Base-by-base conservation (phyloP, 2,113 vertebrate species). In the Zootoca vivipara region DNA sequence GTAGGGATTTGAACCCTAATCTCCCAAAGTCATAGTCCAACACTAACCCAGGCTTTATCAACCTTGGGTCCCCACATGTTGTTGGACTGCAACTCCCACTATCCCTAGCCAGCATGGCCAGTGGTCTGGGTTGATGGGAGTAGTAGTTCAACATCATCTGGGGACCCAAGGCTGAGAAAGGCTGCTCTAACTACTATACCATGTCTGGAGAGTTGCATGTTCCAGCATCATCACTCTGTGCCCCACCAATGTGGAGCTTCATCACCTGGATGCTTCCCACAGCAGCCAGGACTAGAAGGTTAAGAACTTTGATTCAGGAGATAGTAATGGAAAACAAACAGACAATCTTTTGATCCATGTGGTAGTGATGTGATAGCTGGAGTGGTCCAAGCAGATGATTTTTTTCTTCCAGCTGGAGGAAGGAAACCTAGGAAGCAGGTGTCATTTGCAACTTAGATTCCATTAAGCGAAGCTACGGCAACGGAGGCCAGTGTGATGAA, bases 221-320 rank as follows among this genome's bases (percentile, higher is more conserved):
- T 52, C 42, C 40, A 15, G 10, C 52, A 33, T 30, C 52, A 33
- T 30, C n/a, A 33, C 15, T 33, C 69, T 72, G n/a, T 15, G 4
- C 18, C n/a, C 10, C 77, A n/a, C 10, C 46, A 4, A 16, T n/a
- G 1, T 16, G 30, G 46, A 30, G 28, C 46, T 2, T 30, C 72
- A n/a, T n/a, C 72, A 73, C 33, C 72, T 35, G 33, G 72, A 73
- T 40, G 80, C 0, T 5, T 74, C 38, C n/a, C 42, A 40, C 46
- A 0, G 0, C 35, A 30, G n/a, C 0, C 3, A 0, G 0, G 13
- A 40, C n/a, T 28, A 0, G 0, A 58, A 12, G 4, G 8, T 30
- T 64, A 46, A 9, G 22, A 18, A 64, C 74, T 22, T 38, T 16
- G 33, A 38, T 74, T 85, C 16, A 28, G 52, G 4, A 85, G 24